Evolutionary conservation across 2,888 invertebrate genomes (phyloP), one percentile per base, ranked within the genome.

Genomic region (Pedicia rivosa): DNA sequence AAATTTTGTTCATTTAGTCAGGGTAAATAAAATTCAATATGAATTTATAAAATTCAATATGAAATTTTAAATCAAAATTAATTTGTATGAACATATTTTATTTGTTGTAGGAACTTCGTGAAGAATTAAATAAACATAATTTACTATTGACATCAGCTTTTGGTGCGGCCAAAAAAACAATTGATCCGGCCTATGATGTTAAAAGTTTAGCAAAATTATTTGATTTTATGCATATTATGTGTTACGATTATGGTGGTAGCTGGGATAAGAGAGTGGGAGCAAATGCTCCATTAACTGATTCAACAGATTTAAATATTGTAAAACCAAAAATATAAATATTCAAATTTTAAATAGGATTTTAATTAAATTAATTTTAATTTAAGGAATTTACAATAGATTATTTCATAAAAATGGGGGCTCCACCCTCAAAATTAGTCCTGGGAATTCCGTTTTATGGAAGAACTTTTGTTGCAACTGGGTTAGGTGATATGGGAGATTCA

Each of bases 201-300:
- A 64, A 70, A 5, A 70, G 73, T 43, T 62, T 90, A 10, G 71
- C 75, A 12, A 58, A 70, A 1, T 72, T 77, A 51, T 54, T 80
- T 27, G 78, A 81, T 54, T 73, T 69, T 38, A 68, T 87, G 25
- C 83, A 87, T 47, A 70, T 87, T 54, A 88, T 87, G 87, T 79
- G 81, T 42, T 90, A 90, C 55, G 88, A 90, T 56, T 88, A 86
- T 55, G 84, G 86, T 46, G 87, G 87, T 0, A 70, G 78, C 5
- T 87, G 86, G 86, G 81, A 87, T 47, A 65, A 65, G 1, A 65
- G 63, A 39, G 72, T 82, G 1, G 79, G 81, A 0, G 74, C 82
- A 8, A 87, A 88, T 52, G 78, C 87, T 0, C 88, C 88, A 0
- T 51, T 90, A 7, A 63, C 60, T 17, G 67, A 73, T 1, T 46